These are phyloP conservation scores for Antedon mediterranea DNA, from an alignment of 53 echinoderm and acorn worm genomes.

Conservation along the genomic window DNA sequence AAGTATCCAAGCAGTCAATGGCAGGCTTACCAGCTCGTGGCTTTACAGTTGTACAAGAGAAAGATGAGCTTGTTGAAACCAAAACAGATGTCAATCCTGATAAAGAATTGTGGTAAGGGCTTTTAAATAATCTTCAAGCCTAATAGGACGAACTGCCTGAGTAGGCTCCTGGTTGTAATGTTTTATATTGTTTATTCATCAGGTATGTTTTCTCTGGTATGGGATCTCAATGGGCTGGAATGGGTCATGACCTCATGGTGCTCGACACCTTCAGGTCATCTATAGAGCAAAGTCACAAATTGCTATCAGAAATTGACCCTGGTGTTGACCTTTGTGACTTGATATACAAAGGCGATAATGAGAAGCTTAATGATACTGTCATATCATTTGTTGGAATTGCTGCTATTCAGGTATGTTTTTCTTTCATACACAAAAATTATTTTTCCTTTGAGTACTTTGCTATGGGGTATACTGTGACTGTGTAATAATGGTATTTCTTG, in stretches of 20 bases:
- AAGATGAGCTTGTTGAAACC: slow-evolving; percentile 7
- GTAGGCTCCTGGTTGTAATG: not conserved
- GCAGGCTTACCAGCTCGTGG: slow-evolving; percentile 45
- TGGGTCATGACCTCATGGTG: slow-evolving; percentile 60
- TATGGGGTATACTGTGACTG: no score
- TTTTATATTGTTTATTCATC: not conserved
- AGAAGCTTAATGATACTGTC: slow-evolving; percentile 21
- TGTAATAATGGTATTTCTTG: no score
- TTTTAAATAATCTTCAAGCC: no score
- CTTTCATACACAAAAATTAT: no score
- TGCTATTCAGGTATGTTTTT: slow-evolving; percentile 38
- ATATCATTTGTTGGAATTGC: slow-evolving; percentile 62
- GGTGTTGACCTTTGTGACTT: slow-evolving; percentile 34
- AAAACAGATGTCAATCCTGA: slow-evolving; percentile 19
- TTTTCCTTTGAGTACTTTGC: no score
- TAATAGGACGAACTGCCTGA: no score
- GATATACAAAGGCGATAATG: slow-evolving; percentile 24
- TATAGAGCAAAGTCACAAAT: slow-evolving; percentile 31
- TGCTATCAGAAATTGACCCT: slow-evolving; percentile 22
- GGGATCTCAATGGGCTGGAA: slow-evolving; percentile 75
- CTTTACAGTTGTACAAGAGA: slow-evolving; percentile 17
- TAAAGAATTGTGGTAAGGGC: slow-evolving; percentile 35
- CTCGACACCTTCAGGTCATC: slow-evolving; percentile 44
- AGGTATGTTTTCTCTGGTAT: slow-evolving; percentile 77
- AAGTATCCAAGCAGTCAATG: slow-evolving; percentile 31